A percentile compares a stretch with the other conserved stretches of the same genome.
These are phyloP conservation scores for Gobio gobio DNA, from an alignment of 2,113 vertebrate genomes.

Conservation along the genomic window DNA sequence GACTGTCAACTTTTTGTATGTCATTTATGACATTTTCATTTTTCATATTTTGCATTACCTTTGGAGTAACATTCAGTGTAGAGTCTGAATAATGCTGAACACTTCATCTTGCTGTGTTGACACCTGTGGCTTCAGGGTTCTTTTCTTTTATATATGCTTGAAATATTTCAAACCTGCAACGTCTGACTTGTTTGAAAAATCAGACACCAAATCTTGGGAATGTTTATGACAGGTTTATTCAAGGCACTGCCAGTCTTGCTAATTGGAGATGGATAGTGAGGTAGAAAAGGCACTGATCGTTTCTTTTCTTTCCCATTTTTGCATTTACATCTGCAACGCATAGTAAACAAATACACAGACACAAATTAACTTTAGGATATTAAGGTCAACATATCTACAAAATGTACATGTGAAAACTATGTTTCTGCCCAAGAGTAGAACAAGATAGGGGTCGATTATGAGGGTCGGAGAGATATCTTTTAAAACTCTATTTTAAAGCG, in stretches of 20 bases:
- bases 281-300: slow-evolving; percentile 16
- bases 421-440: too few species aligned
- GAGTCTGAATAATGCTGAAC: neutral
- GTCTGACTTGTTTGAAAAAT: slow-evolving; percentile 12
- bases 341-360: neutral
- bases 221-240: slow-evolving; percentile 17
- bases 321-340: neutral
- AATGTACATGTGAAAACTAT: neutral
- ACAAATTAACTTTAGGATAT: neutral
- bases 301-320: neutral
- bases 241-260: slow-evolving; percentile 16
- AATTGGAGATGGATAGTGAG: neutral
- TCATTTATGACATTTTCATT: neutral
- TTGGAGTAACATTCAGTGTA: neutral
- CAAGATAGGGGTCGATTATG: neutral
- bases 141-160: neutral
- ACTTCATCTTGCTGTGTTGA: neutral
- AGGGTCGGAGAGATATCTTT: neutral
- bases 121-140: neutral
- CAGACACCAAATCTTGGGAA: neutral
- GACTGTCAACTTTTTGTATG: neutral
- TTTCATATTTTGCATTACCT: neutral
- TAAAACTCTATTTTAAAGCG: too few species aligned
- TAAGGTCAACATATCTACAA: neutral
- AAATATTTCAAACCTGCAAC: neutral